Conservation (phyloP, 2,888 invertebrate genomes). For the Xestobium rufovillosum region DNA sequence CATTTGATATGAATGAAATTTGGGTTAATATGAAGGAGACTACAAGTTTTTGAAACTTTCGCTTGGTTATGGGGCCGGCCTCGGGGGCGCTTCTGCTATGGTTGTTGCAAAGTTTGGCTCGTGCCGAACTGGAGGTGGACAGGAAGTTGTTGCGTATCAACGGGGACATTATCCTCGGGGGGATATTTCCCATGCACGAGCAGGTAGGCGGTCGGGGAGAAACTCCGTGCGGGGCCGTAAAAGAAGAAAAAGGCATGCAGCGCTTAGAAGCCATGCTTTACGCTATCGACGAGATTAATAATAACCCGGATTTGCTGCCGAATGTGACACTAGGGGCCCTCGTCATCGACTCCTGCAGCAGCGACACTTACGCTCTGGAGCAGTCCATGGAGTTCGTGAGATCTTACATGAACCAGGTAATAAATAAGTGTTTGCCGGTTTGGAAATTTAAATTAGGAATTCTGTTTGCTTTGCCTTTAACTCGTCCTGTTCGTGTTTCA, state of each 20-base stretch:
- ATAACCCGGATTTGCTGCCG: conserved; percentile 49
- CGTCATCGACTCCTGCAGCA: conserved; percentile 57
- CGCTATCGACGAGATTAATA: conserved; percentile 59
- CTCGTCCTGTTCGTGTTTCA: too few species aligned
- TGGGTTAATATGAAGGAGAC: conserved; percentile 2
- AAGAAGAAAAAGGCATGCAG: conserved; percentile 63
- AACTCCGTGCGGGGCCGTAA: conserved; percentile 50
- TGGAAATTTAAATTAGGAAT: too few species aligned
- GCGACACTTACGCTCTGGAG: conserved; percentile 59
- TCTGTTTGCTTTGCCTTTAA: too few species aligned
- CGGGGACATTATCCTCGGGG: conserved; percentile 61
- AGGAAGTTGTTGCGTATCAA: conserved; percentile 39
- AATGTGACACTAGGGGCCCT: conserved; percentile 56
- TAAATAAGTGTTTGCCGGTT: too few species aligned
- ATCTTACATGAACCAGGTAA: conserved; percentile 50
- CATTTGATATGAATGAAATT: too few species aligned
- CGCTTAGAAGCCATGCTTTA: conserved; percentile 62
- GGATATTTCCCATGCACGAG: conserved; percentile 63
- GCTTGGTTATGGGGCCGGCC: not conserved
- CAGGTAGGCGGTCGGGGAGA: conserved; percentile 42
- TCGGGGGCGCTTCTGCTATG: conserved; percentile 12
- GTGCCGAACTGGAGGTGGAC: conserved; percentile 26
- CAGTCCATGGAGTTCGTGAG: conserved; percentile 61
- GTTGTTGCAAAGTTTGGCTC: conserved; percentile 19
- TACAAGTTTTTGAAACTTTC: not conserved